Base-by-base conservation (phyloP, 2,113 vertebrate species). In the Aix galericulata region DNA sequence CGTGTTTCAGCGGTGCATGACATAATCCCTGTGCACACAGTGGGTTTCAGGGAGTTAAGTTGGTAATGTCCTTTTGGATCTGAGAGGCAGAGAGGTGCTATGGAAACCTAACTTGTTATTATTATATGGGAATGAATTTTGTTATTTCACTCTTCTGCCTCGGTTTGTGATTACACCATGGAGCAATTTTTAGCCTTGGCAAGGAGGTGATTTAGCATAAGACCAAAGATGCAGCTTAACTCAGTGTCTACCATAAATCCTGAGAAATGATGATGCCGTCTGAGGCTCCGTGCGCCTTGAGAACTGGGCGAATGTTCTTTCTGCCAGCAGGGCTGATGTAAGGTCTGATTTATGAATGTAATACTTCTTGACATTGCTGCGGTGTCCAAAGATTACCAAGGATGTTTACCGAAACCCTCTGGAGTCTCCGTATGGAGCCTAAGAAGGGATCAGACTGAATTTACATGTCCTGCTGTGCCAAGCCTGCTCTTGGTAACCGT, bases 161-260 rank as follows among this genome's bases (percentile, higher is more conserved):
- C 66, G 3, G 58, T 68, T 90, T 84, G 77, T 67, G 88, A 96
- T 96, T 94, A 92, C 77, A 68, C 62, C 83, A 76, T 1, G 17
- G 62, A 94, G 92, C 84, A 89, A 92, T 96, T 95, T 96, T 96
- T 97, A 96, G 94, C 95, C 77, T 97, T 96, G 96, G 96, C 94
- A 93, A 25, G 93, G 29, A 69, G 77, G 36, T 62, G 86, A 69
- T 73, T 92, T 89, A 91, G 26, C 81, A 17, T n/a, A 6, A 93
- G 74, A 82, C 34, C 66, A 46, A 69, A 76, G 92, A 64, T 73
- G 77, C 77, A 76, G 88, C 66, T 96, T 76, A 72, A 62, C 53
- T 44, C 17, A 0, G 79, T 29, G 86, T 69, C 86, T 95, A 9
- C 69, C 48, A 48, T 88, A 83, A 91, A 93, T 91, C 77, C 89